A percentile compares a stretch with the other conserved stretches of the same genome.
These are phyloP conservation scores for Lycocorax pyrrhopterus DNA, from an alignment of 2,113 vertebrate species.

Conservation along the genomic window DNA sequence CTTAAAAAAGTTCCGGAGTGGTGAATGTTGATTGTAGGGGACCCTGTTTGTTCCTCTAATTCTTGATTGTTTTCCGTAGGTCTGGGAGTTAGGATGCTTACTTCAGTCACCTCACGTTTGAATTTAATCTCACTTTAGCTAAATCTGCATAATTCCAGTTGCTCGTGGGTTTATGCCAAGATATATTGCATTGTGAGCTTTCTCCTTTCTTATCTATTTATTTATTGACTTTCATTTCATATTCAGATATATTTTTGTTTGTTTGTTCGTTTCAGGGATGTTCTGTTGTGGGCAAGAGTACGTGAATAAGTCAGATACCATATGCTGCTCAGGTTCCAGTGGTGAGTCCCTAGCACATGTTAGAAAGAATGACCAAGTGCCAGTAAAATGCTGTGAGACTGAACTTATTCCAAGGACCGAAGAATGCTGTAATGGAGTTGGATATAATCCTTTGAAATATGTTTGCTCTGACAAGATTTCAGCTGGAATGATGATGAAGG, in stretches of 20 bases:
- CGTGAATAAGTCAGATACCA: conserved; percentile 82
- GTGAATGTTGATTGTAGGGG: not conserved
- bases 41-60: not conserved
- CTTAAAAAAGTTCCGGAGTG: not conserved
- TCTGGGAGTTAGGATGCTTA: not conserved
- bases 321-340: conserved; percentile 83
- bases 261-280: conserved; percentile 76
- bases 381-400: conserved; percentile 87
- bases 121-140: conserved; percentile 26
- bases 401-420: conserved; percentile 84
- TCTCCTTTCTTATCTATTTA: not conserved
- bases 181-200: conserved; percentile 1
- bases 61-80: not conserved
- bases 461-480: conserved; percentile 88
- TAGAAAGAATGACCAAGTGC: conserved; percentile 78
- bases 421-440: conserved; percentile 87
- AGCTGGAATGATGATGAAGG: conserved; percentile 78
- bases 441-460: conserved; percentile 85
- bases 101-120: not conserved
- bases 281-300: conserved; percentile 88
- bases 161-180: conserved; percentile 44
- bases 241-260: conserved; percentile 39
- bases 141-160: not conserved
- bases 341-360: conserved; percentile 79
- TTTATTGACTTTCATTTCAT: not conserved